Evolutionary conservation across 92 coral and sea anemone genomes (phyloP).

Genomic region (Palythoa grandis): DNA sequence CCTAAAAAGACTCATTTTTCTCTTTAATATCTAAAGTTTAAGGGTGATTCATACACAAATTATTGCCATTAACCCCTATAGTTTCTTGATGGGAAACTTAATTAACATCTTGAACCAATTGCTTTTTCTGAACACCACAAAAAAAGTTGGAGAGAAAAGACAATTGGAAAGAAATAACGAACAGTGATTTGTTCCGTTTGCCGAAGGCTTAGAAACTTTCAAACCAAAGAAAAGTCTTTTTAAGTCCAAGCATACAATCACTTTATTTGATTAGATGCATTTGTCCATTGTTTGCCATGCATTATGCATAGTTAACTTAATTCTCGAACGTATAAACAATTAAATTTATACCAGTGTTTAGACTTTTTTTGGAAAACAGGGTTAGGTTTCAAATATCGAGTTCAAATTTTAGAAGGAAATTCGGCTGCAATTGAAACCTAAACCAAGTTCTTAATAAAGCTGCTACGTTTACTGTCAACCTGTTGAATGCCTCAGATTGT

Average conservation of each 20-base stretch:
- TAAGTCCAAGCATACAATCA: background rate
- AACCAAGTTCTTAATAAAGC: background rate
- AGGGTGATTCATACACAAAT: constrained; percentile 4
- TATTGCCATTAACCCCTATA: constrained; percentile 26
- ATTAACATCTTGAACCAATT: background rate
- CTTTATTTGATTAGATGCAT: background rate
- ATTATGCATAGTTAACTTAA: constrained; percentile 6
- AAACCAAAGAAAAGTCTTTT: background rate
- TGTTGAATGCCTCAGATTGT: constrained; percentile 19
- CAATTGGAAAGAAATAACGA: background rate
- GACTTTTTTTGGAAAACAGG: background rate
- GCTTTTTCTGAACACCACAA: background rate
- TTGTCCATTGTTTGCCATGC: background rate
- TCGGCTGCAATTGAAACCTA: background rate
- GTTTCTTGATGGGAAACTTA: background rate
- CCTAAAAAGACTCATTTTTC: background rate
- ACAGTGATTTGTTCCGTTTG: background rate
- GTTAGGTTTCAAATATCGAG: background rate
- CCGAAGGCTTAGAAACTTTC: background rate
- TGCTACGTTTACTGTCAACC: constrained; percentile 1
- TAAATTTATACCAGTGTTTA: background rate
- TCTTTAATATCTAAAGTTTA: background rate
- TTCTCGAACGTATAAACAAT: background rate
- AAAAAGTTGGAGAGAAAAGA: too few relatives aligned
- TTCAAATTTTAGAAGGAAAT: background rate